phyloP scores from a whole-genome alignment of 2,113 vertebrate species.

The Epinephelus lanceolatus region DNA sequence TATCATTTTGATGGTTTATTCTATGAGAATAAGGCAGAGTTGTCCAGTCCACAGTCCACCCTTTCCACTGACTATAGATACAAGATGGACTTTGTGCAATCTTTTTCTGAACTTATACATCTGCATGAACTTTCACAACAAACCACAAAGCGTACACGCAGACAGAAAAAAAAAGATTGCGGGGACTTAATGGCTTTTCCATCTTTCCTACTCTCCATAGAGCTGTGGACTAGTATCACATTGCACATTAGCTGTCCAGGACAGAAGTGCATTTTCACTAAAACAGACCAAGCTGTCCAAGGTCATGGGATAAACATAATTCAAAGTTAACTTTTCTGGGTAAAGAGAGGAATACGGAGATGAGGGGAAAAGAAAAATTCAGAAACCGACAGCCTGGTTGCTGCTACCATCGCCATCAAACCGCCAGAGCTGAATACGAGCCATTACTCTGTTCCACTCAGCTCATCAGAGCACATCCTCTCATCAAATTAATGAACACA shows the following conservation, averaged over 20 bases:
- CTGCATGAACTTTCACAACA: conserved; percentile 54
- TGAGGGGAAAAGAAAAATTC: conserved; percentile 31
- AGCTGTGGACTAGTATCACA: conserved; percentile 42
- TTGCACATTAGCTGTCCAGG: conserved; percentile 50
- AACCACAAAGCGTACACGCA: conserved; percentile 60
- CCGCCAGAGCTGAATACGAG: conserved; percentile 64
- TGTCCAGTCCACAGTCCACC: conserved; percentile 30
- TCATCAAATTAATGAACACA: conserved; percentile 85
- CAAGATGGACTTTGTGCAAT: conserved; percentile 47
- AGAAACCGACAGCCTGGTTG: conserved; percentile 40
- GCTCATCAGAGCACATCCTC: conserved; percentile 82
- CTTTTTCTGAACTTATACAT: conserved; percentile 49
- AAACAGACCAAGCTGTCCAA: conserved; percentile 51
- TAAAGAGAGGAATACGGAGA: conserved; percentile 38
- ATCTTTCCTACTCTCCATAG: conserved; percentile 56
- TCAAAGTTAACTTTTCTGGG: conserved; percentile 60
- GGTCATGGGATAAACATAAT: conserved; percentile 44
- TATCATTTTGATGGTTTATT: conserved; percentile 59
- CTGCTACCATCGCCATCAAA: conserved; percentile 66
- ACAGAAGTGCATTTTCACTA: conserved; percentile 56
- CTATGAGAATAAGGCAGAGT: conserved; percentile 31
- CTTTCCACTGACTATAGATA: conserved; percentile 24
- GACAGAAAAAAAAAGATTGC: conserved; percentile 29
- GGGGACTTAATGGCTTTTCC: conserved; percentile 70
- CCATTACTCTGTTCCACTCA: conserved; percentile 79